Percentiles rank a stretch among this genome's conserved stretches.
Conservation (phyloP, 1,140 invertebrate species). For the Atopsyche davidsoni region DNA sequence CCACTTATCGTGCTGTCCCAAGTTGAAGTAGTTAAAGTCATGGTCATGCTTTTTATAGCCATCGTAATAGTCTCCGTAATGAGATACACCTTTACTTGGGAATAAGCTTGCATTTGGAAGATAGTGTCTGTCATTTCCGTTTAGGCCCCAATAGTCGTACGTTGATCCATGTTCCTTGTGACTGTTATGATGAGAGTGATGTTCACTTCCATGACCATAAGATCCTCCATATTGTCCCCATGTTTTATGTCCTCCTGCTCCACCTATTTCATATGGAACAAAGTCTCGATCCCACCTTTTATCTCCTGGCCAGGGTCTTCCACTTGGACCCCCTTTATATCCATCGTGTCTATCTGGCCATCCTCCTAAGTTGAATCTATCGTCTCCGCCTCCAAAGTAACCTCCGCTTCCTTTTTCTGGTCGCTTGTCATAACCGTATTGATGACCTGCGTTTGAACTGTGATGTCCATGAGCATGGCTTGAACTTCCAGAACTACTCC, state of each 20-base stretch:
- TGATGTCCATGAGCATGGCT: too few species aligned
- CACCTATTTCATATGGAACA: conserved; percentile 28
- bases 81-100: conserved; percentile 19
- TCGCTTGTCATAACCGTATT: conserved; percentile 5
- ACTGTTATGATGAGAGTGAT: conserved; percentile 3
- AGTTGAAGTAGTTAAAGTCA: conserved; percentile 22
- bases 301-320: conserved; percentile 14
- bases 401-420: conserved; percentile 9
- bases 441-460: background rate
- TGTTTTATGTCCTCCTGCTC: conserved; percentile 33
- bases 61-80: conserved; percentile 12
- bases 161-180: conserved; percentile 18
- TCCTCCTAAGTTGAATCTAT: conserved; percentile 12
- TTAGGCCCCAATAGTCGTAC: conserved; percentile 28
- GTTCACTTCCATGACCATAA: conserved; percentile 29
- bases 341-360: conserved; percentile 10
- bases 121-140: conserved; percentile 20
- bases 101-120: conserved; percentile 21
- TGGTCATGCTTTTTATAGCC: conserved; percentile 14
- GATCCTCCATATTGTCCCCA: conserved; percentile 41
- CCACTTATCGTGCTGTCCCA: conserved; percentile 20
- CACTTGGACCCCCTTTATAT: background rate
- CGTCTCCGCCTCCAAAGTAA: conserved; percentile 10
- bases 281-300: conserved; percentile 26
- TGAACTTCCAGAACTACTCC: conserved; percentile 7